Evolutionary conservation across 2,888 invertebrate species (phyloP).

Genomic region (Nasonovia ribisnigri): DNA sequence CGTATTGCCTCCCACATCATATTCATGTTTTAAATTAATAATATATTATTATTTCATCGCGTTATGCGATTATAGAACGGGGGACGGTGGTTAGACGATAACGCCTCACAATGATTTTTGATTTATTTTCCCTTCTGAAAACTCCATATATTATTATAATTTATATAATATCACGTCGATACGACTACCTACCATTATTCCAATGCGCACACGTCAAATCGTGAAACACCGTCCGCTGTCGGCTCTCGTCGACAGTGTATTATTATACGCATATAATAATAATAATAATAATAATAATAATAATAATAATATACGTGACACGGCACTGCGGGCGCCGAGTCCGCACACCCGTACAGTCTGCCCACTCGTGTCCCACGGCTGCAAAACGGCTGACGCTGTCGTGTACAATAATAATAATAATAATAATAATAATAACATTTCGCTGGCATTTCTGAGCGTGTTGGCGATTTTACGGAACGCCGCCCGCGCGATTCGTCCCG

Average conservation of each 20-base stretch:
- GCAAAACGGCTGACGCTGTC: neutral
- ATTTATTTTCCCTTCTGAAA: neutral
- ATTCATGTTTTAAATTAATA: neutral
- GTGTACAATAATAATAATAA: neutral
- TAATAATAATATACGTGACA: neutral
- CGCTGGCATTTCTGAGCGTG: neutral
- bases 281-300: neutral
- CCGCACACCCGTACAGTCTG: neutral
- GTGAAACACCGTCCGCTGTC: neutral
- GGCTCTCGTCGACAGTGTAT: neutral
- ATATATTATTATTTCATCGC: neutral
- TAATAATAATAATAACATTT: neutral
- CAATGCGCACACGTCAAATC: neutral
- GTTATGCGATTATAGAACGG: neutral
- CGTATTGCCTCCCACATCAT: neutral
- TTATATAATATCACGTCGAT: neutral
- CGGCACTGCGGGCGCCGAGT: neutral
- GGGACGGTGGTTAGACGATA: neutral
- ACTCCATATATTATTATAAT: neutral
- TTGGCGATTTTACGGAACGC: conserved; percentile 25
- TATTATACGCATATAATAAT: no score
- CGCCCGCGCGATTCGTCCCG: neutral
- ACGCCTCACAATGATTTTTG: conserved; percentile 2
- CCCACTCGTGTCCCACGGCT: neutral
- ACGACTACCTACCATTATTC: neutral